Evolutionary conservation across 1,140 invertebrate species (phyloP).

Genomic region (Calephelis nemesis): DNA sequence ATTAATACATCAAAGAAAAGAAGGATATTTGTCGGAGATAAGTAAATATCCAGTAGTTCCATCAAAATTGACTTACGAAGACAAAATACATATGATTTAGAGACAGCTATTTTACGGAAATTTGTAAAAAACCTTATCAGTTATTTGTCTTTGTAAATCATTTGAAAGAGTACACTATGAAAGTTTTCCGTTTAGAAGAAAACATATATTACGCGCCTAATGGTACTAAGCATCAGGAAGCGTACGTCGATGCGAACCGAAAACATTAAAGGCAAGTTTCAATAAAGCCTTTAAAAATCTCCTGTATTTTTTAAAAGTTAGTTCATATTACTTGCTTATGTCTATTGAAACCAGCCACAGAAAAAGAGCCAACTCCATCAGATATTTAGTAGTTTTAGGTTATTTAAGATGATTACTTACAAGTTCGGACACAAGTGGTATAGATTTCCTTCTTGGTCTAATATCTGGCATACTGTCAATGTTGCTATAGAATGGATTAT

Average conservation of each 20-base stretch:
- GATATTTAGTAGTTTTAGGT: slow-evolving; percentile 35
- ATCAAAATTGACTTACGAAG: slow-evolving; percentile 21
- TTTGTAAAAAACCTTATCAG: not conserved
- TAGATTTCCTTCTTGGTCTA: slow-evolving; percentile 96
- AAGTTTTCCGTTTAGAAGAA: slow-evolving; percentile 68
- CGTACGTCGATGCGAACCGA: slow-evolving; percentile 70
- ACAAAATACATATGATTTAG: slow-evolving; percentile 11
- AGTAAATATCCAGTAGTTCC: slow-evolving; percentile 4
- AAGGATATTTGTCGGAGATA: slow-evolving; percentile 31
- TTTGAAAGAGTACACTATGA: slow-evolving; percentile 50
- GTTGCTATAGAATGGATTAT: slow-evolving; percentile 99
- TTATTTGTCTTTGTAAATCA: slow-evolving; percentile 47
- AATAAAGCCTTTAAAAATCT: slow-evolving; percentile 58
- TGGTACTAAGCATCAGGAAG: slow-evolving; percentile 75
- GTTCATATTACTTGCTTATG: slow-evolving; percentile 22
- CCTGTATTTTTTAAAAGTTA: not conserved
- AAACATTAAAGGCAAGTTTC: slow-evolving; percentile 71
- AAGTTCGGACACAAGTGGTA: slow-evolving; percentile 98
- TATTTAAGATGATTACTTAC: slow-evolving; percentile 85
- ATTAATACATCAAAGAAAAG: slow-evolving; percentile 66
- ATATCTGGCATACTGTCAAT: slow-evolving; percentile 99
- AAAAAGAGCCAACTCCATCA: slow-evolving; percentile 56
- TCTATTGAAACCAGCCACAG: slow-evolving; percentile 66
- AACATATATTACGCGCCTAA: slow-evolving; percentile 78
- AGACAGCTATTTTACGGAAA: not conserved